Conservation (phyloP, 2,797 vertebrate species). For the Danionella dracula region DNA sequence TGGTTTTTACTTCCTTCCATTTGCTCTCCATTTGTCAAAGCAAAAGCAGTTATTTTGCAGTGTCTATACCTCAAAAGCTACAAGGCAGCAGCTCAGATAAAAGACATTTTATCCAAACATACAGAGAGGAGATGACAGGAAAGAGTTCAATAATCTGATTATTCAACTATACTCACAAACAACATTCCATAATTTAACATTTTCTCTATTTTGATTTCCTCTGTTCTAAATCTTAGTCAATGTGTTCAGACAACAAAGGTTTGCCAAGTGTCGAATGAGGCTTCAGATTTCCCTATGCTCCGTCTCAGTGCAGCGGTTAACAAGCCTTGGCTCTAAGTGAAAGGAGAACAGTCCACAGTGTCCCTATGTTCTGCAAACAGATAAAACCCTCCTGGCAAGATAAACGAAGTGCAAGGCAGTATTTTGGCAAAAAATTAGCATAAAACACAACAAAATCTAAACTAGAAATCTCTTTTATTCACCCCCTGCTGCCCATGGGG, state of each 20-base stretch:
- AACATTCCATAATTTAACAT: no score
- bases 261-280: neutral
- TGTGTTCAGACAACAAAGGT: neutral
- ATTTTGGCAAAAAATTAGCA: neutral
- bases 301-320: slow-evolving; percentile 14
- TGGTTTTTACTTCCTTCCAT: slow-evolving; percentile 4
- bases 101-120: slow-evolving; percentile 22
- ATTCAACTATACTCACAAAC: no score
- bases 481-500: slow-evolving; percentile 18
- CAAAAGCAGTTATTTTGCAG: slow-evolving; percentile 6
- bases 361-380: slow-evolving; percentile 24
- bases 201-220: no score
- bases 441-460: slow-evolving; percentile 16
- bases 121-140: slow-evolving; percentile 48
- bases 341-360: slow-evolving; percentile 34
- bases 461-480: neutral
- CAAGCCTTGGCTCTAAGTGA: slow-evolving; percentile 32
- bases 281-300: neutral
- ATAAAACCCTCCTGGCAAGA: slow-evolving; percentile 32
- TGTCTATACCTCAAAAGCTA: slow-evolving; percentile 14
- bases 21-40: slow-evolving; percentile 2
- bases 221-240: no score
- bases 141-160: no score
- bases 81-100: neutral
- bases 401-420: neutral